Conservation (phyloP, 2,888 invertebrate genomes). For the Caenorhabditis uteleia region DNA sequence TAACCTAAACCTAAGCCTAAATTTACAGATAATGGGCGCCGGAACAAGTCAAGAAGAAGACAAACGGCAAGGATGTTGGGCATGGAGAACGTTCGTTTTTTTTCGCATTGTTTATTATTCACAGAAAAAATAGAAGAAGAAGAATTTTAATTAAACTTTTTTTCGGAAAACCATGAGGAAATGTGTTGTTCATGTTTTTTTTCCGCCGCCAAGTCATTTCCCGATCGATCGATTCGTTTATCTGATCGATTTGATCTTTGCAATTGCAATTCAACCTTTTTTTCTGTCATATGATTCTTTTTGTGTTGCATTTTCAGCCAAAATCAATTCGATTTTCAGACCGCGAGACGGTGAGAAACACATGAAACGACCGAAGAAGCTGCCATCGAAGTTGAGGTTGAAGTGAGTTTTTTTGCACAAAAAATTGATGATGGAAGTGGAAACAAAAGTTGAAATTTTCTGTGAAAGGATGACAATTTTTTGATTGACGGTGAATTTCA, state of each 20-base stretch:
- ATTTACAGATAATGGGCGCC: constrained; percentile 32
- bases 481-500: too few species aligned
- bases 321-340: constrained; percentile 3
- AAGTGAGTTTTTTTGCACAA: constrained; percentile 24
- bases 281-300: not conserved
- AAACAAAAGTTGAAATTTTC: not conserved
- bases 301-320: not conserved
- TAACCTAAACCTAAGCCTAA: too few species aligned
- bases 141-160: too few species aligned
- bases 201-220: too few species aligned
- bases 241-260: too few species aligned
- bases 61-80: constrained; percentile 34
- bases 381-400: constrained; percentile 23
- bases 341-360: constrained; percentile 16
- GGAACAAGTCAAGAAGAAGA: constrained; percentile 34
- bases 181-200: too few species aligned
- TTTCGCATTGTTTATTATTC: not conserved
- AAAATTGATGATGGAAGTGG: not conserved
- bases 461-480: too few species aligned
- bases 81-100: constrained; percentile 28
- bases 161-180: too few species aligned
- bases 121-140: constrained; percentile 1
- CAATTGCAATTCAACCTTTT: constrained; percentile 4
- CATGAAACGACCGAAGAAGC: constrained; percentile 31
- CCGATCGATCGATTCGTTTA: too few species aligned